Conservation (phyloP, 2,888 invertebrate genomes). For the Griposia aprilina region DNA sequence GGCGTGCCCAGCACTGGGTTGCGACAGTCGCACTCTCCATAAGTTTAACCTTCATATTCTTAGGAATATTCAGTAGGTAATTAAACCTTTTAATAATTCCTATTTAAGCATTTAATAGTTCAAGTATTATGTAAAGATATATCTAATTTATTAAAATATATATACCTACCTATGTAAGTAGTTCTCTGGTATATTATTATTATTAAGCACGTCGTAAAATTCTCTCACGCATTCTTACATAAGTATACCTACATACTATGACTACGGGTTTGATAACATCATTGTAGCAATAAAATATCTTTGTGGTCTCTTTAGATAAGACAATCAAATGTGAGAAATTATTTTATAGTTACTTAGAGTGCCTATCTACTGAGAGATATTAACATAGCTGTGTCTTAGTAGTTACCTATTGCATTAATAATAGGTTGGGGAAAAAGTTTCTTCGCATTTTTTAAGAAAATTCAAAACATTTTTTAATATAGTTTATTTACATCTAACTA, state of each 20-base stretch:
- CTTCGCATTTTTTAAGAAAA: too few species aligned
- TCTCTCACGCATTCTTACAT: background rate
- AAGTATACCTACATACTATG: background rate
- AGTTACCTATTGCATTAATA: background rate
- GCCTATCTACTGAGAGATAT: conserved; percentile 8
- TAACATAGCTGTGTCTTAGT: background rate
- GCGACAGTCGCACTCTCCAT: too few species aligned
- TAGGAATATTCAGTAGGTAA: background rate
- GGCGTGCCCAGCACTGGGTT: too few species aligned
- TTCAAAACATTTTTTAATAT: too few species aligned
- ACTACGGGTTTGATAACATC: conserved; percentile 9
- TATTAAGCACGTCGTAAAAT: background rate
- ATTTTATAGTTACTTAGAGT: background rate
- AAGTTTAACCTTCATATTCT: background rate
- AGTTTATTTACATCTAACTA: too few species aligned
- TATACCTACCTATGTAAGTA: background rate
- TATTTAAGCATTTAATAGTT: background rate
- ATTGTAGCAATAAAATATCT: conserved; percentile 30
- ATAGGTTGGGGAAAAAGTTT: too few species aligned
- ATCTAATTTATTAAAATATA: background rate
- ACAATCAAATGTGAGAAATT: conserved; percentile 13
- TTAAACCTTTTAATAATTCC: background rate
- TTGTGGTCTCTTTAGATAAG: conserved; percentile 34
- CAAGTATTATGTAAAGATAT: background rate
- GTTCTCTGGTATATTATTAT: background rate